These are phyloP conservation scores for Diplodus sargus DNA, from an alignment of 2,797 vertebrate species.

Conservation along the genomic window DNA sequence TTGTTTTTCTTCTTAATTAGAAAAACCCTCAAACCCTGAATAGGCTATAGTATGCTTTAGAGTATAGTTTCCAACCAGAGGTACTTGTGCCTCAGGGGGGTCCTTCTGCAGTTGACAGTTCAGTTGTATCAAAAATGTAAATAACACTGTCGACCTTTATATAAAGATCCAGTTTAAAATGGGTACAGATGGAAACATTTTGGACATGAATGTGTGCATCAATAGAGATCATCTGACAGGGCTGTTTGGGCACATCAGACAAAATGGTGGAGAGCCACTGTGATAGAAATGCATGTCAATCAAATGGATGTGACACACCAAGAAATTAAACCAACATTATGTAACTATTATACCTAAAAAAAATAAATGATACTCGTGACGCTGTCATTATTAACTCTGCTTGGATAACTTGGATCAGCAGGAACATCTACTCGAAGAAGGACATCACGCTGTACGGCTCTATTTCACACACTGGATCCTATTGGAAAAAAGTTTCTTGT, in stretches of 20 bases:
- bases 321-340: too few species aligned
- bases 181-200: not conserved
- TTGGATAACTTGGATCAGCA: too few species aligned
- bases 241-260: not conserved
- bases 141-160: not conserved
- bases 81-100: not conserved
- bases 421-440: too few species aligned
- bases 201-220: not conserved
- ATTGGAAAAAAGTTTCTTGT: too few species aligned
- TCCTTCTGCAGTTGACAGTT: conserved; percentile 4
- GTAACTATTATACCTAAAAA: too few species aligned
- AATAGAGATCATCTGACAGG: not conserved
- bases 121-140: not conserved
- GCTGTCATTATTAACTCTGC: too few species aligned
- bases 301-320: not conserved
- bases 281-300: not conserved
- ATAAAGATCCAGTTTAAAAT: not conserved
- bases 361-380: too few species aligned
- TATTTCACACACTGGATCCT: too few species aligned
- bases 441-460: too few species aligned
- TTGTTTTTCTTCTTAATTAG: not conserved
- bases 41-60: not conserved
- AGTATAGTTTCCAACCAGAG: not conserved
- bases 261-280: not conserved
- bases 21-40: not conserved